Percentiles rank a stretch among this genome's conserved stretches.
These are phyloP conservation scores for Cyclophora albipunctata DNA, from an alignment of 2,888 invertebrate species.

Conservation along the genomic window DNA sequence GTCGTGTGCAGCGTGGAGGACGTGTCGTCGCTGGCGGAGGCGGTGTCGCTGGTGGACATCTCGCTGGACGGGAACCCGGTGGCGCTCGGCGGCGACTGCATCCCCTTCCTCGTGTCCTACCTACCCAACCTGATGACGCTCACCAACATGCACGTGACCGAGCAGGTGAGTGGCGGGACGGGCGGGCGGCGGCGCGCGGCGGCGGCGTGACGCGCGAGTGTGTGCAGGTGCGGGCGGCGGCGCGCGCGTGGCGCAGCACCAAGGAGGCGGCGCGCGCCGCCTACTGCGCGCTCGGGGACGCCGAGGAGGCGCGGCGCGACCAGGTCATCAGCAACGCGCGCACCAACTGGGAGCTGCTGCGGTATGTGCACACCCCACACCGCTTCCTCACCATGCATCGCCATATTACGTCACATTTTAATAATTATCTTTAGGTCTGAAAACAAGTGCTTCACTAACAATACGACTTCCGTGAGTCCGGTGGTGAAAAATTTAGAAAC, in stretches of 20 bases:
- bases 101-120: conserved; percentile 87
- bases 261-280: conserved; percentile 83
- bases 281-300: conserved; percentile 77
- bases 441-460: conserved; percentile 72
- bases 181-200: conserved; percentile 85
- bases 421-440: conserved; percentile 69
- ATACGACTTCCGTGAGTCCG: conserved; percentile 25
- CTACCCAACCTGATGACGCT: conserved; percentile 82
- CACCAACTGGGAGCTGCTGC: conserved; percentile 89
- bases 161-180: conserved; percentile 70
- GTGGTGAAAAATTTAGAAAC: conserved; percentile 43
- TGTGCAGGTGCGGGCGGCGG: conserved; percentile 79
- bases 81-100: conserved; percentile 85
- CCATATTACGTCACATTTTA: not conserved
- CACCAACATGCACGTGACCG: conserved; percentile 86
- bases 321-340: conserved; percentile 89
- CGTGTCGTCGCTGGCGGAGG: conserved; percentile 87
- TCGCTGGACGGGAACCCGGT: conserved; percentile 92
- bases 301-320: conserved; percentile 80
- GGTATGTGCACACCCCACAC: conserved; percentile 27
- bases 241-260: conserved; percentile 86
- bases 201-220: conserved; percentile 78
- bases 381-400: not conserved
- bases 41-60: conserved; percentile 85
- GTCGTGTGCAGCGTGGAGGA: conserved; percentile 83